A percentile compares a stretch with the other conserved stretches of the same genome.
These are phyloP conservation scores for Pontoporia blainvillei DNA, from an alignment of 2,113 vertebrate species.

Conservation along the genomic window DNA sequence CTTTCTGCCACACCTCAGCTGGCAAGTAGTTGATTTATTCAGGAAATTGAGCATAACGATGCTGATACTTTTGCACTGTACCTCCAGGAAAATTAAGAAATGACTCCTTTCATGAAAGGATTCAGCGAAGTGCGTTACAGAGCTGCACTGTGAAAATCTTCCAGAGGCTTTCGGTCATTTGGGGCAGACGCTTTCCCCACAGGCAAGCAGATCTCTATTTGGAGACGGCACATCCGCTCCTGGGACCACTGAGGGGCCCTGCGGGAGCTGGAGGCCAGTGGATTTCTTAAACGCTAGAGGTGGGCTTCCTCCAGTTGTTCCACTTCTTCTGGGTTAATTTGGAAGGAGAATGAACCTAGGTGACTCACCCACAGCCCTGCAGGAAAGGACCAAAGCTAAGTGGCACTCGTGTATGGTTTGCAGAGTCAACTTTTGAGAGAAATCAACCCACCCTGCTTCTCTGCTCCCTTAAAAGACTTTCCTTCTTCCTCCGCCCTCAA, in stretches of 20 bases:
- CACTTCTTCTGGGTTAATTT: slow-evolving; percentile 51
- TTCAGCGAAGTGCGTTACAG: background rate
- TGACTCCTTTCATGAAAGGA: background rate
- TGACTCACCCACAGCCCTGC: slow-evolving; percentile 41
- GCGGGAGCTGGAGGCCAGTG: background rate
- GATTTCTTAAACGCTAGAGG: background rate
- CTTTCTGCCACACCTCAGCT: background rate
- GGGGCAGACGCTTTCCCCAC: background rate
- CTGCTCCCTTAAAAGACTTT: background rate
- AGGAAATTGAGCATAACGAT: background rate
- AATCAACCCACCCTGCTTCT: background rate
- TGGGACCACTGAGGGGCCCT: background rate
- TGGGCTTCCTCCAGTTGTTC: background rate
- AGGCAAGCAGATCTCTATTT: accelerated
- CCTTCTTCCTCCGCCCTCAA: background rate
- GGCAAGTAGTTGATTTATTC: background rate
- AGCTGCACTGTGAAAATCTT: background rate
- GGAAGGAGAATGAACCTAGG: slow-evolving; percentile 57
- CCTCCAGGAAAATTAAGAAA: background rate
- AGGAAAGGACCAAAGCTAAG: background rate
- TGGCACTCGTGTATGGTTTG: slow-evolving; percentile 30
- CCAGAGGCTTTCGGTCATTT: accelerated
- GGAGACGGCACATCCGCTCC: accelerated
- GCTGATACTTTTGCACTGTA: background rate
- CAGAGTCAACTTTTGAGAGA: background rate